Base-by-base conservation (phyloP, 2,113 vertebrate genomes). In the Oryzias woworae region DNA sequence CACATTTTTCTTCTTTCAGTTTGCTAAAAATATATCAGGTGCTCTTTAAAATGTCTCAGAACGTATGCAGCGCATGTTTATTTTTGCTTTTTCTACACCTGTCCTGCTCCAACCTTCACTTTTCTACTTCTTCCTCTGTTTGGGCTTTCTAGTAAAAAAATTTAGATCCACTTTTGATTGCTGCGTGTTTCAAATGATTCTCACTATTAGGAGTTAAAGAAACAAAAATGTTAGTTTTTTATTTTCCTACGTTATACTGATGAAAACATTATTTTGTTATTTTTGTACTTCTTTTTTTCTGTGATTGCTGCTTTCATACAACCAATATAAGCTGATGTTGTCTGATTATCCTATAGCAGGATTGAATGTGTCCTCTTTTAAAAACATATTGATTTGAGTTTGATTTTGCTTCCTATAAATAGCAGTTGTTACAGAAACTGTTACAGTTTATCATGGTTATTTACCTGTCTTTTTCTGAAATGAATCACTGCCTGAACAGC, bases 291-390 rank as follows among this genome's bases (percentile, higher is more conserved):
- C 20, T 20, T 20, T 31, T 42, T 70, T 20, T 64, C 55, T 66
- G 49, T 69, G 26, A 72, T 53, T 66, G 62, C 77, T 78, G 74
- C 65, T 82, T 64, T 60, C 58, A 48, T 23, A 64, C 48, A 56
- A 26, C 56, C 59, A 72, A 44, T 36, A 57, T 69, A 66, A 78
- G 64, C 46, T 77, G 51, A 28, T 60, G 14, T 48, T 74, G 18
- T 70, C 50, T 62, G 49, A 31, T 68, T 57, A 36, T 60, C 18
- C 66, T 51, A 52, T 57, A 69, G 24, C 63, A 66, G 47, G 31
- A 22, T 52, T 73, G 62, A 62, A 70, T 70, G 58, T 59, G 14
- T 56, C 13, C 57, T 52, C 15, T 61, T 53, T 68, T 5, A 57
- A 24, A 36, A 69, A 58, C 22, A 53, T 20, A 20, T 20, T 20